A percentile compares a stretch with the other conserved stretches of the same genome.
Evolutionary conservation across 2,888 invertebrate species (phyloP).

Genomic region (Watsonalla cultraria): DNA sequence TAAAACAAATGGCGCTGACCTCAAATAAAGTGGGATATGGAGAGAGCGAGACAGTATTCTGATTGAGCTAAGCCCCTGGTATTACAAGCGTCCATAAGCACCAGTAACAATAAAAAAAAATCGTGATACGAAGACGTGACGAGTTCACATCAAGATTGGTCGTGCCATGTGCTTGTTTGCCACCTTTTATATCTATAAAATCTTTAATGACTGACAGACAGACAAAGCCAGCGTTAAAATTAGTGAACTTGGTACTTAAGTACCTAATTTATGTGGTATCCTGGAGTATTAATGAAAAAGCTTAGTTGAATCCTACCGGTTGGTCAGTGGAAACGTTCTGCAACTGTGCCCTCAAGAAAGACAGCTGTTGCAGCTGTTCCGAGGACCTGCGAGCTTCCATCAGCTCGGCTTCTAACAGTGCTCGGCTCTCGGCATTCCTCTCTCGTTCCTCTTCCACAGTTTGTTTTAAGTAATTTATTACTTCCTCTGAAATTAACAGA

Average conservation of each 20-base stretch:
- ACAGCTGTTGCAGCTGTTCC: constrained; percentile 52
- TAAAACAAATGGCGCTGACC: too few relatives aligned
- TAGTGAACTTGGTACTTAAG: too few relatives aligned
- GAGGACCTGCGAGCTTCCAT: constrained; percentile 56
- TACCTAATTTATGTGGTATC: not conserved
- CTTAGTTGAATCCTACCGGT: constrained; percentile 36
- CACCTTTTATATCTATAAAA: not conserved
- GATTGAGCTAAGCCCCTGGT: too few relatives aligned
- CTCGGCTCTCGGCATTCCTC: constrained; percentile 55
- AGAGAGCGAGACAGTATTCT: too few relatives aligned
- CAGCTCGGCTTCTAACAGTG: constrained; percentile 52
- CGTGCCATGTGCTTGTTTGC: not conserved
- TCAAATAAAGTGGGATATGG: too few relatives aligned
- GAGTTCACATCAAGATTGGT: too few relatives aligned
- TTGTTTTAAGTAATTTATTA: constrained; percentile 59
- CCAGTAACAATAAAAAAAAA: too few relatives aligned
- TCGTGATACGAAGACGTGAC: too few relatives aligned
- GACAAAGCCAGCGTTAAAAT: not conserved
- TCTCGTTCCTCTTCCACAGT: constrained; percentile 65
- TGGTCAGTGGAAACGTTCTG: constrained; percentile 46
- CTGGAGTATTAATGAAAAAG: too few relatives aligned
- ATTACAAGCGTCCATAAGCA: too few relatives aligned
- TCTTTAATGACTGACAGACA: not conserved
- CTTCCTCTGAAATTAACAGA: constrained; percentile 45
- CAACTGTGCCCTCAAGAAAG: constrained; percentile 49